Percentiles rank a stretch among this genome's conserved stretches.
phyloP scores from a whole-genome alignment of 2,797 vertebrate genomes.

The Spea hammondii region DNA sequence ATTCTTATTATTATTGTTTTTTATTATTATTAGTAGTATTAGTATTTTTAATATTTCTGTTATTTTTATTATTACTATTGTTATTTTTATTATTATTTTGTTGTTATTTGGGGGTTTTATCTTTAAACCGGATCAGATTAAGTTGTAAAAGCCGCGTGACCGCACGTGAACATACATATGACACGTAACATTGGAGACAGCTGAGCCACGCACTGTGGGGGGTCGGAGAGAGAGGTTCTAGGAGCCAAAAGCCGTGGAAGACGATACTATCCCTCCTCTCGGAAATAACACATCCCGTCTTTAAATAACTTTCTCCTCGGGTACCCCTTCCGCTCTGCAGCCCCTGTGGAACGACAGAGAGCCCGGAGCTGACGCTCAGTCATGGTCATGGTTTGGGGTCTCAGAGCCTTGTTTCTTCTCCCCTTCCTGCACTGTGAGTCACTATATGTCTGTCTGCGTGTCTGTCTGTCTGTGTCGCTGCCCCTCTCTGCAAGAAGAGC shows the following conservation, averaged over 20 bases:
- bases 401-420: constrained; percentile 5
- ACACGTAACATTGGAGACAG: constrained; percentile 30
- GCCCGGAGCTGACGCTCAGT: constrained; percentile 23
- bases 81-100: too few species aligned
- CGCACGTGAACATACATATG: not conserved
- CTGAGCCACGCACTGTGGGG: constrained; percentile 13
- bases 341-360: not conserved
- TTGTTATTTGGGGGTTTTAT: too few species aligned
- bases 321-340: not conserved
- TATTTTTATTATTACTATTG: too few species aligned
- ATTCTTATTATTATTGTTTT: too few species aligned
- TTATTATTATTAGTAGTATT: too few species aligned
- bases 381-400: constrained; percentile 21
- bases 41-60: too few species aligned
- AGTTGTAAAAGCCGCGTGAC: too few species aligned
- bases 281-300: constrained; percentile 41
- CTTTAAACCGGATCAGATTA: too few species aligned
- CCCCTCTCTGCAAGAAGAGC: not conserved
- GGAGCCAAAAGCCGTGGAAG: not conserved
- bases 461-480: not conserved
- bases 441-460: constrained; percentile 2
- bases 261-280: constrained; percentile 16
- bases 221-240: not conserved
- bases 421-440: constrained; percentile 30
- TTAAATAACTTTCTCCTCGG: constrained; percentile 32